Evolutionary conservation across 2,797 vertebrate species (phyloP), one percentile per base, ranked within the genome.

Genomic region (Alectoris magna): DNA sequence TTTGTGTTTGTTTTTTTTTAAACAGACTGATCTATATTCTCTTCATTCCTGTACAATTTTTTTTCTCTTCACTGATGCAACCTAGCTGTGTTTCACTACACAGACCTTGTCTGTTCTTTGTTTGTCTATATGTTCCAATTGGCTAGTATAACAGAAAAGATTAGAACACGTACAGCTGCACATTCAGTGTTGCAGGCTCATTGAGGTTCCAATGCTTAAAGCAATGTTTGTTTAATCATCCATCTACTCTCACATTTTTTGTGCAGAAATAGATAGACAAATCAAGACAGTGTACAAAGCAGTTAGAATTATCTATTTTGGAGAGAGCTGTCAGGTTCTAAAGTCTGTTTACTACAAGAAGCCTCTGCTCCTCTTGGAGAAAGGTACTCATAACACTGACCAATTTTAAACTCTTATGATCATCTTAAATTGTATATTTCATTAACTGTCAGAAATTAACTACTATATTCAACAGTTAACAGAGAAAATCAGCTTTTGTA

Each of bases 81-180:
- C 38, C 21, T 16, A 59, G n/a, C 5, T 9, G 7, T 22, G 36
- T 91, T 90, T 77, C 49, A 44, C 48, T 70, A 39, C 39, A 43
- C 10, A 43, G 66, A 39, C 23, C 26, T 55, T 12, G 1, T 8
- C 1, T 87, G 43, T 70, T 58, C 58, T 88, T 90, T 63, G 44
- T 74, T 88, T 88, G 36, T 34, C 76, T 80, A 8, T 83, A 14
- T 24, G 21, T 84, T 88, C 73, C n/a, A 39, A 10, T 22, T 58
- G 34, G 19, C 21, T 64, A 60, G 7, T 43, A 77, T 44, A 72
- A n/a, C n/a, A 74, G 44, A 69, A 79, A 74, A 18, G 38, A 86
- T 23, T 77, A 67, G 17, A 76, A 29, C 29, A 48, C 21, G 55
- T 80, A 14, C 3, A 80, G 39, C 5, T 60, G n/a, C 63, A 86